Evolutionary conservation across 2,888 invertebrate genomes (phyloP).

Genomic region (Taenaris catops): DNA sequence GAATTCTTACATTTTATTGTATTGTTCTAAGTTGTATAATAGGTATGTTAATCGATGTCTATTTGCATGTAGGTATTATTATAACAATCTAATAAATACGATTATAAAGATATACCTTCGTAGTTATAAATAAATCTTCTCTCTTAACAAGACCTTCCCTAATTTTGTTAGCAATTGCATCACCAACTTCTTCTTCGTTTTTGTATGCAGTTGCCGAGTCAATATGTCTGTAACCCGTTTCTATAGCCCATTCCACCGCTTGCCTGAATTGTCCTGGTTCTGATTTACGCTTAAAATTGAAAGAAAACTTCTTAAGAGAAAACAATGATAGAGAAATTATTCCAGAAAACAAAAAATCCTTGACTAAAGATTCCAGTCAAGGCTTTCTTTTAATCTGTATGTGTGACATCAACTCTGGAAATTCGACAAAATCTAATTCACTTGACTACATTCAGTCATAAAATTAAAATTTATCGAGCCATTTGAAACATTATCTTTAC

Average conservation of each 20-base stretch:
- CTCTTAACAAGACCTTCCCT: constrained; percentile 62
- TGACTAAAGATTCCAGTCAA: too few species aligned
- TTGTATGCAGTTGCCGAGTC: constrained; percentile 72
- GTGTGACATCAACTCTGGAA: neutral
- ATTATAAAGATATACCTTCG: constrained; percentile 53
- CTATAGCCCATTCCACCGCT: constrained; percentile 71
- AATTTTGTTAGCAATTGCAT: constrained; percentile 66
- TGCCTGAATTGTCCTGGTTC: constrained; percentile 47
- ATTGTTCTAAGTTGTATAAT: too few species aligned
- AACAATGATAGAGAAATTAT: neutral
- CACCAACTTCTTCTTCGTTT: constrained; percentile 74
- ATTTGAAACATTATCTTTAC: too few species aligned
- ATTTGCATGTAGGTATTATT: neutral
- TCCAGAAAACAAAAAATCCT: neutral
- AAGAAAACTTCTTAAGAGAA: neutral
- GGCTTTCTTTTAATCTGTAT: neutral
- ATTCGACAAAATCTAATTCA: neutral
- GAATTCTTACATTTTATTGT: too few species aligned
- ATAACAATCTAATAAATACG: neutral
- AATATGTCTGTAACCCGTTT: constrained; percentile 73
- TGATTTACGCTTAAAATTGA: constrained; percentile 45
- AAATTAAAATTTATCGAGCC: too few species aligned
- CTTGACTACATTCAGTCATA: too few species aligned
- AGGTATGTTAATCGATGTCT: neutral
- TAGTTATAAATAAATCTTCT: constrained; percentile 75